Conservation (phyloP, 1,140 invertebrate genomes). For the Cotesia glomerata region DNA sequence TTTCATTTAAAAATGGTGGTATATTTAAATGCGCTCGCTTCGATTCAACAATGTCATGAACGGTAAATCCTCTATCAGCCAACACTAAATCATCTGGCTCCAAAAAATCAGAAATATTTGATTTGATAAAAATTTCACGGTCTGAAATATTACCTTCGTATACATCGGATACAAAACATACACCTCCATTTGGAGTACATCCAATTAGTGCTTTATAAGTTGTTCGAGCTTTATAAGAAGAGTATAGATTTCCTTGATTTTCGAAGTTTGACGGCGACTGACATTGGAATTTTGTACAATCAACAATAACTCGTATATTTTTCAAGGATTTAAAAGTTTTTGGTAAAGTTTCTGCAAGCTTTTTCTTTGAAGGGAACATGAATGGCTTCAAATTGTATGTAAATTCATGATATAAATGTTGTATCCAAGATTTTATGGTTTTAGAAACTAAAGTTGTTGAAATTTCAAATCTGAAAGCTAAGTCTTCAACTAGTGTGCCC, state of each 20-base stretch:
- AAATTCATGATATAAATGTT: slow-evolving; percentile 32
- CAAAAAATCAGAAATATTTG: slow-evolving; percentile 29
- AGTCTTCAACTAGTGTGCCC: slow-evolving; percentile 20
- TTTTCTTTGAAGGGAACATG: slow-evolving; percentile 31
- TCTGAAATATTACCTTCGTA: slow-evolving; percentile 33
- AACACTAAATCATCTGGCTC: slow-evolving; percentile 34
- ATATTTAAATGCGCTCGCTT: no score
- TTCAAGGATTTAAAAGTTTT: slow-evolving; percentile 27
- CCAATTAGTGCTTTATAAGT: slow-evolving; percentile 35
- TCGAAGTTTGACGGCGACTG: slow-evolving; percentile 36
- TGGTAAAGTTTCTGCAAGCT: slow-evolving; percentile 14
- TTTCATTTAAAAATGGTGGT: no score
- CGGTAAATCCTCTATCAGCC: no score
- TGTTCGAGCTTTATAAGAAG: slow-evolving; percentile 32
- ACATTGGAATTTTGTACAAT: slow-evolving; percentile 33
- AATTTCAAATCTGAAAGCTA: slow-evolving; percentile 26
- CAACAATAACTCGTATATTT: slow-evolving; percentile 35
- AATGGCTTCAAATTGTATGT: slow-evolving; percentile 17
- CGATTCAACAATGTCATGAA: no score
- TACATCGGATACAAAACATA: slow-evolving; percentile 35
- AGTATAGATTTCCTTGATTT: slow-evolving; percentile 40
- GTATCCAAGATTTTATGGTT: slow-evolving; percentile 26
- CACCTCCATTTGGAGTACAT: slow-evolving; percentile 32
- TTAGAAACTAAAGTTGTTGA: slow-evolving; percentile 16
- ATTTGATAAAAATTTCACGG: slow-evolving; percentile 33